Conservation (phyloP, 2,797 vertebrate genomes). For the Salmo trutta region DNA sequence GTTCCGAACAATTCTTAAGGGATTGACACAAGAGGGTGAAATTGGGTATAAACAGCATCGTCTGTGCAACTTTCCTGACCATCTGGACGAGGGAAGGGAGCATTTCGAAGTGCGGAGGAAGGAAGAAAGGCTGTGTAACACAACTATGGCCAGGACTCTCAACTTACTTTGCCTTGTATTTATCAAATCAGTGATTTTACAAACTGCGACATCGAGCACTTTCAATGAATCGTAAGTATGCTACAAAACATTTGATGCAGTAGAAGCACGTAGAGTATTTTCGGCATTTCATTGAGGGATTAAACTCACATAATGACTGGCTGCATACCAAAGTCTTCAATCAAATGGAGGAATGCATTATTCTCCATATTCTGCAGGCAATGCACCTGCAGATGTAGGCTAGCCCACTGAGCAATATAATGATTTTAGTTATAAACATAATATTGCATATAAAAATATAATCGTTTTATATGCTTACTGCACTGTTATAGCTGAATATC, state of each 20-base stretch:
- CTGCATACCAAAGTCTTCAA: no score
- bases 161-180: conserved; percentile 24
- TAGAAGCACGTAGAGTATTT: no score
- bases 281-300: no score
- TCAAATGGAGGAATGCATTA: no score
- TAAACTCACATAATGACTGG: no score
- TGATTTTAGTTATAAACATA: no score
- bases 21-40: conserved; percentile 47
- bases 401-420: no score
- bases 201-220: conserved; percentile 28
- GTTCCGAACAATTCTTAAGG: conserved; percentile 46
- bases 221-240: conserved; percentile 65
- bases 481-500: no score
- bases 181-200: conserved; percentile 36
- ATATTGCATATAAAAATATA: no score
- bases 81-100: conserved; percentile 2
- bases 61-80: conserved; percentile 29
- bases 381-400: no score
- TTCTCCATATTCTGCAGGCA: no score
- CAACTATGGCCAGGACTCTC: conserved; percentile 59
- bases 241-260: background rate
- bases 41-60: conserved; percentile 48
- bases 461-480: no score
- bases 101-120: background rate
- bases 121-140: background rate